Evolutionary conservation across 2,888 invertebrate genomes (phyloP).

Genomic region (Machimus atricapillus): DNA sequence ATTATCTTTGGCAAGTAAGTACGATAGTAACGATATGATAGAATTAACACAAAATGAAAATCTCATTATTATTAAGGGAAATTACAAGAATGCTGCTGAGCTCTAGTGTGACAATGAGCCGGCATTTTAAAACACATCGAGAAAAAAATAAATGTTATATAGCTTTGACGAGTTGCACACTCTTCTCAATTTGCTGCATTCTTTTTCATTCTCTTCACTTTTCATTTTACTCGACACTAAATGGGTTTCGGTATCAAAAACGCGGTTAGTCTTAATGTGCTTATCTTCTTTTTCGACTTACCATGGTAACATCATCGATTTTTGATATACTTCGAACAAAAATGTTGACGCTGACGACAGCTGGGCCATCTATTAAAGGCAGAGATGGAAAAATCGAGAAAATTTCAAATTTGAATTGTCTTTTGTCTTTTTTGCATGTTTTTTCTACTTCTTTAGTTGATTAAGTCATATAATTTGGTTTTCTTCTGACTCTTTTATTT

Average conservation of each 20-base stretch:
- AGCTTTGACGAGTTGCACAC: not conserved
- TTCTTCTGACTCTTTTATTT: constrained; percentile 32
- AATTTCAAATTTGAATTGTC: constrained; percentile 44
- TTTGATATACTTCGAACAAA: constrained; percentile 98
- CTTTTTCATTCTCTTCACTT: constrained; percentile 24
- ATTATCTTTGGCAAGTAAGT: not conserved
- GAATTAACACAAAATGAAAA: constrained; percentile 15
- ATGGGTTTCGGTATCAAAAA: not conserved
- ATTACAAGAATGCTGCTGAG: constrained; percentile 43
- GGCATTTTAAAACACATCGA: constrained; percentile 14
- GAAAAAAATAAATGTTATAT: not conserved
- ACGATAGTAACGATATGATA: not conserved
- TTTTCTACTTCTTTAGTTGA: constrained; percentile 22
- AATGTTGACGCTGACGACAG: constrained; percentile 96
- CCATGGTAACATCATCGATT: constrained; percentile 99
- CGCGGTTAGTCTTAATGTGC: constrained; percentile 31
- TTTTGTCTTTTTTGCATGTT: constrained; percentile 25
- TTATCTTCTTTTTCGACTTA: constrained; percentile 69
- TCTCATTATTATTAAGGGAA: constrained; percentile 17
- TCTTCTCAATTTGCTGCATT: constrained; percentile 32
- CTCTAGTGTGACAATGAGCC: constrained; percentile 19
- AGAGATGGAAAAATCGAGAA: constrained; percentile 52
- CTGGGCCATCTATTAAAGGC: constrained; percentile 82
- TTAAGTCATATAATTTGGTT: constrained; percentile 12
- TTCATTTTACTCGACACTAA: not conserved